phyloP scores from a whole-genome alignment of 2,113 vertebrate species.

The Megaceryle maxima region DNA sequence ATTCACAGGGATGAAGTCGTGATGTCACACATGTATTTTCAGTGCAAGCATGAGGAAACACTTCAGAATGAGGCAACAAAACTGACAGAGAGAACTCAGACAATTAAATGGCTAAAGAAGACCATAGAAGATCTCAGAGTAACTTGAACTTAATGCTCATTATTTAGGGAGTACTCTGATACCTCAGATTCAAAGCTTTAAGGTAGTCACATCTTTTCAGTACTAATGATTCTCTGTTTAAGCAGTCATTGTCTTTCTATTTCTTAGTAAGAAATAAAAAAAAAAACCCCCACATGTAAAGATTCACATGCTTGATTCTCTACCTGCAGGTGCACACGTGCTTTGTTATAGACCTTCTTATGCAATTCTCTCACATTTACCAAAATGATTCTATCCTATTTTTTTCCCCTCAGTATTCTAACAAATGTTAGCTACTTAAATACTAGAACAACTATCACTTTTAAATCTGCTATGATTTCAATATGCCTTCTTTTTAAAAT shows the following conservation, averaged over 20 bases:
- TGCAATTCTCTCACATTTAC: background rate
- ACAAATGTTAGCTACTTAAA: background rate
- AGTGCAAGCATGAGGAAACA: background rate
- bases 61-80: background rate
- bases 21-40: background rate
- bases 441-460: background rate
- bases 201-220: background rate
- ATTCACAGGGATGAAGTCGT: background rate
- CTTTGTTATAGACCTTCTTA: background rate
- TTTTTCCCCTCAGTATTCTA: background rate
- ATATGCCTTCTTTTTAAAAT: background rate
- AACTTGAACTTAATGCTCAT: background rate
- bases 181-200: background rate
- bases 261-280: background rate
- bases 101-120: background rate
- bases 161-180: background rate
- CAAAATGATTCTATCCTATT: background rate
- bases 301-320: background rate
- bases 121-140: background rate
- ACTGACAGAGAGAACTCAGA: background rate
- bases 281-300: background rate
- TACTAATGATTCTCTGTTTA: background rate
- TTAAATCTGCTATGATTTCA: background rate
- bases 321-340: background rate
- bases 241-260: background rate